A percentile compares a stretch with the other conserved stretches of the same genome.
phyloP scores from a whole-genome alignment of 2,113 vertebrate species.

The Prolemur simus region DNA sequence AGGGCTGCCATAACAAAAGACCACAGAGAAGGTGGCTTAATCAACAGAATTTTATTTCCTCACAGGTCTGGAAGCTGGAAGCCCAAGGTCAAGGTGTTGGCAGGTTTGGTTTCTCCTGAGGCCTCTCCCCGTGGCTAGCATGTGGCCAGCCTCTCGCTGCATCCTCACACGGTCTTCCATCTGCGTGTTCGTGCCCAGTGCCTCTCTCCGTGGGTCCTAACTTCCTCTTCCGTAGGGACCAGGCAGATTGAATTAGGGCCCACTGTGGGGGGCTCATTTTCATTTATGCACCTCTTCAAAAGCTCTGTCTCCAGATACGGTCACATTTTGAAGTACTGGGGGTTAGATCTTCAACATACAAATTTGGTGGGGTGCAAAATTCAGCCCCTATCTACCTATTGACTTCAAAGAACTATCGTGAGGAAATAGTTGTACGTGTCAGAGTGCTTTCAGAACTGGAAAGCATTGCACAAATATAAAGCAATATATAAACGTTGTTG shows the following conservation, averaged over 20 bases:
- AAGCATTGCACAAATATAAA: background rate
- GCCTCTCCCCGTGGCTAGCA: background rate
- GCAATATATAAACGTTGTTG: too few relatives aligned
- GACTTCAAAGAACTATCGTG: background rate
- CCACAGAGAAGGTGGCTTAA: background rate
- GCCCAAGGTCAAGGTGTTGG: background rate
- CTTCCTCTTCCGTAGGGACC: background rate
- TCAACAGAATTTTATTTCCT: background rate
- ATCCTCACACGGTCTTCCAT: background rate
- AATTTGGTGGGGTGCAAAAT: background rate
- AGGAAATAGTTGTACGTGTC: background rate
- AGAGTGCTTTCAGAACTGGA: background rate
- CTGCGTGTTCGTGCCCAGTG: background rate
- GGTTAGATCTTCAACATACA: background rate
- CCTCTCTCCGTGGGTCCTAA: background rate
- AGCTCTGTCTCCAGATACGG: background rate
- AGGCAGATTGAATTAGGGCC: background rate
- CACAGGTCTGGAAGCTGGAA: background rate
- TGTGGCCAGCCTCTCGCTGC: background rate
- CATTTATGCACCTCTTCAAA: background rate
- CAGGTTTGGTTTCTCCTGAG: background rate
- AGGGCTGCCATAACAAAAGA: background rate
- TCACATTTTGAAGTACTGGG: background rate
- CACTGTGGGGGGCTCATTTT: background rate
- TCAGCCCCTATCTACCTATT: background rate